Conservation (phyloP, 2,797 vertebrate genomes). For the Garrulus glandarius region DNA sequence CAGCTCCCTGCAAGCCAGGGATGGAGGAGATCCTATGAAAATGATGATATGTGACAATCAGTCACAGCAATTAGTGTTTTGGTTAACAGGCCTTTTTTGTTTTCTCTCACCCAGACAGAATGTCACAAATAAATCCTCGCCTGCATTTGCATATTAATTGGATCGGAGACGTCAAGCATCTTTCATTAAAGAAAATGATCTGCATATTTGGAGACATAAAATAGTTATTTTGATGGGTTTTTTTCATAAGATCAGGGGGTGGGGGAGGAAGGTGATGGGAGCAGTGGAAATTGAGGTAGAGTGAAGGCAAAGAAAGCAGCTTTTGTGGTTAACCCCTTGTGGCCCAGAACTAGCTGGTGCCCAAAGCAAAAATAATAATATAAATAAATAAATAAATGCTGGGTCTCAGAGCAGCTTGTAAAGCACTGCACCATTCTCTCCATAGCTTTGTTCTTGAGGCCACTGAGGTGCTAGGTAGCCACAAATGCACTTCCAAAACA, state of each 20-base stretch:
- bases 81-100: slow-evolving; percentile 99
- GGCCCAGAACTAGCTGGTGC: slow-evolving; percentile 19
- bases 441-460: not conserved
- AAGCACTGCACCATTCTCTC: not conserved
- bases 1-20: slow-evolving; percentile 83
- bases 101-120: slow-evolving; percentile 99
- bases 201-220: slow-evolving; percentile 99
- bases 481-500: not conserved
- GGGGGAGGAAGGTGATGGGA: slow-evolving; percentile 93
- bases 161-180: slow-evolving; percentile 99
- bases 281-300: slow-evolving; percentile 93
- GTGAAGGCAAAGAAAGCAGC: slow-evolving; percentile 70
- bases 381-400: slow-evolving; percentile 62
- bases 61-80: slow-evolving; percentile 99
- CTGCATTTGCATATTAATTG: slow-evolving; percentile 99
- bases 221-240: slow-evolving; percentile 99
- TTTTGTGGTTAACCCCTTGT: slow-evolving; percentile 75
- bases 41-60: slow-evolving; percentile 99
- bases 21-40: slow-evolving; percentile 97
- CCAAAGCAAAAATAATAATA: slow-evolving; percentile 46
- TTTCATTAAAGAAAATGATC: slow-evolving; percentile 99
- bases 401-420: not conserved
- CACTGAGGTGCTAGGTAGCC: not conserved
- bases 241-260: slow-evolving; percentile 84
- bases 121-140: slow-evolving; percentile 99